Evolutionary conservation across 2,113 vertebrate genomes (phyloP).

Genomic region (Pan paniscus): DNA sequence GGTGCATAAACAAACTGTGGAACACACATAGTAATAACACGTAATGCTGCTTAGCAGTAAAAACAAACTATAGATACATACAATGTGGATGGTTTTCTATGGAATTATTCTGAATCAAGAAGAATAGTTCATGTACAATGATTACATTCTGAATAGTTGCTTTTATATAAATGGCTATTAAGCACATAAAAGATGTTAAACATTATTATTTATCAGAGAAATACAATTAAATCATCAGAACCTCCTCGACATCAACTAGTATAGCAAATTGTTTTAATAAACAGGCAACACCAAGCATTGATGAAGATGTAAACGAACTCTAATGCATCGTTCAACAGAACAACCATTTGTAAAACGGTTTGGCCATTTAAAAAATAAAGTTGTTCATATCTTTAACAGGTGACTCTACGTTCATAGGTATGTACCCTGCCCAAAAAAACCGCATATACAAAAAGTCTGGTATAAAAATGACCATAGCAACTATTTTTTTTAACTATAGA

Average conservation of each 20-base stretch:
- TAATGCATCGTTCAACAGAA: background rate
- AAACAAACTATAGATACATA: background rate
- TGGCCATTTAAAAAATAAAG: background rate
- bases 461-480: background rate
- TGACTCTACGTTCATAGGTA: background rate
- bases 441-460: background rate
- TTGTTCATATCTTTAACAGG: background rate
- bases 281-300: background rate
- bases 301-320: background rate
- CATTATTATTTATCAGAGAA: background rate
- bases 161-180: background rate
- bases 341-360: background rate
- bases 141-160: background rate
- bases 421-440: background rate
- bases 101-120: background rate
- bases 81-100: background rate
- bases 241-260: background rate
- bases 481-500: background rate
- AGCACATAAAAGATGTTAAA: background rate
- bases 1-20: background rate
- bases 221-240: background rate
- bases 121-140: background rate
- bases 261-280: background rate
- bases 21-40: background rate
- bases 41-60: background rate